Base-by-base conservation (phyloP, 2,797 vertebrate species). In the Sphenopsis melanotis region DNA sequence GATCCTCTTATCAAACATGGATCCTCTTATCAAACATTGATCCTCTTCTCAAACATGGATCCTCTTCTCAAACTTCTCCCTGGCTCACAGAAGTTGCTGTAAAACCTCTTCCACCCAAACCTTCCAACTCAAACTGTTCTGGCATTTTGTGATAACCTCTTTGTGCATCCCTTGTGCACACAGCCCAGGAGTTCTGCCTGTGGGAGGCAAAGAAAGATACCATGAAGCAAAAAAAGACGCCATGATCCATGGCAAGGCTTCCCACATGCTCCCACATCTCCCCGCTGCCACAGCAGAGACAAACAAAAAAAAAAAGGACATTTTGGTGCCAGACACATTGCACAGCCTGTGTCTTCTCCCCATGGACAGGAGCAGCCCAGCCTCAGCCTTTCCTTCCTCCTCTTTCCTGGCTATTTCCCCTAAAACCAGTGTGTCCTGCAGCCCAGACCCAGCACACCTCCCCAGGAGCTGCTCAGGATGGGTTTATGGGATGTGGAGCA, bases 141-240 rank as follows among this genome's bases (percentile, higher is more conserved):
- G 46, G 12, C 17, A 6, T 37, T 46, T 16, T 0, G 0, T 5
- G 36, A 8, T 11, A 15, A 24, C 41, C 8, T 21, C 2, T 0
- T 12, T 17, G 22, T 2, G 1, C 37, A 9, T 19, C 32, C 56
- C 16, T 37, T n/a, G 56, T 15, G 24, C 1, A 3, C 36, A 9
- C 30, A 27, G 7, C 11, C 16, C 32, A 3, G 26, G 0, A 3
- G n/a, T 29, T 83, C 27, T 34, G 29, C 42, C 42, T 18, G 9
- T 30, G 36, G 44, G 44, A 30, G 30, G 27, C 4, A 7, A 32
- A 55, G n/a, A 17, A 22, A 24, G 24, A 7, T 34, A 11, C 37
- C 37, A 37, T 37, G 32, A 22, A 55, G 9, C 53, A 55, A 17
- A 52, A 52, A n/a, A 56, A 34, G 14, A 7, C 16, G 30, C 1